Base-by-base conservation (phyloP, 2,113 vertebrate genomes). In the Catharus minimus region DNA sequence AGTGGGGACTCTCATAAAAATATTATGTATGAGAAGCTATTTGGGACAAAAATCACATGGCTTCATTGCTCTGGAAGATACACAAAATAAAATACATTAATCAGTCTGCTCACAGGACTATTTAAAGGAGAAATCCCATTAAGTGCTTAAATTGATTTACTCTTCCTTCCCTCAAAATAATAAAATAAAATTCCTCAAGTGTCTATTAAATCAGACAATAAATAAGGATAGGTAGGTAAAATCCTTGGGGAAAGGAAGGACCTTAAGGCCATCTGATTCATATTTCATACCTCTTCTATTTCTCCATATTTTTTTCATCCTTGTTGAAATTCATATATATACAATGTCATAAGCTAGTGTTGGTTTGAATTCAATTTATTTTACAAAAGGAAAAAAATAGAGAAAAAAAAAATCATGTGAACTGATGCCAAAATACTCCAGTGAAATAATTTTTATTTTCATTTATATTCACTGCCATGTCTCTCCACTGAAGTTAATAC, bases 261-360 rank as follows among this genome's bases (percentile, higher is more conserved):
- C 82, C 94, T 95, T 95, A 94, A 93, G 94, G 96, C 91, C 74
- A 85, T 92, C 76, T 96, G 92, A 94, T 97, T 96, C 93, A 96
- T 96, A 96, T 97, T 96, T 97, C 93, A 95, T 95, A 78, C 32
- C 9, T 56, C 56, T 80, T 85, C 78, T 53, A 87, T 90, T 95
- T 95, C 86, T 87, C 60, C 19, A n/a, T 61, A 7, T 67, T 89
- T 92, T 92, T 90, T 87, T 80, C 39, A 86, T 75, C 82, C 73
- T 85, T 74, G 39, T 61, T 93, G 84, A 94, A 95, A 93, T 92
- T 95, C 91, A 95, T 93, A 93, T 82, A 94, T 86, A 88, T 60
- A 86, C 58, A 88, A 86, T 93, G 60, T 90, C 73, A 88, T 80
- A 92, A 92, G 56, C 43, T 86, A 66, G 41, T 77, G 52, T 82